Percentiles rank a stretch among this genome's conserved stretches.
phyloP scores from a whole-genome alignment of 2,113 vertebrate genomes.

The Antechinus flavipes region DNA sequence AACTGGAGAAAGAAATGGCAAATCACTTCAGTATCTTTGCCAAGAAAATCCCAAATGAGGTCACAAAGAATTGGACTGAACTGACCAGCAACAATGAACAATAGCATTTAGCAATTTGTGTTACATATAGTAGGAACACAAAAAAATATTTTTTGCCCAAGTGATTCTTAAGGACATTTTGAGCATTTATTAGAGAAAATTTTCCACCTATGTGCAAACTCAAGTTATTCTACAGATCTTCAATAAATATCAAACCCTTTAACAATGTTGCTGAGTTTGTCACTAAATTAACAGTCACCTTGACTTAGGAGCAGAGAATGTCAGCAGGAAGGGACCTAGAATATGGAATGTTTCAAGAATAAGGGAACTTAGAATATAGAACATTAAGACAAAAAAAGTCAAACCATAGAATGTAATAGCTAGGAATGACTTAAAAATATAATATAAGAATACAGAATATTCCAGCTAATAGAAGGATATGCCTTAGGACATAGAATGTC shows the following conservation, averaged over 20 bases:
- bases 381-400: neutral
- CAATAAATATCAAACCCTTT: neutral
- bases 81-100: neutral
- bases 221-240: neutral
- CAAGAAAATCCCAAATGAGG: neutral
- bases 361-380: neutral
- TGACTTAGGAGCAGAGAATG: neutral
- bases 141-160: neutral
- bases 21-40: neutral
- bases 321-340: neutral
- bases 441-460: neutral
- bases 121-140: neutral
- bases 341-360: neutral
- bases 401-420: neutral
- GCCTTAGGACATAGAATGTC: neutral
- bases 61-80: neutral
- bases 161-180: neutral
- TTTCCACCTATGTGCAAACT: neutral
- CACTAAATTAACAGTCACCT: neutral
- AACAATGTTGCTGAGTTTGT: neutral
- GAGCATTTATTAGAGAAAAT: neutral
- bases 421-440: neutral
- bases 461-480: neutral
- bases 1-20: neutral
- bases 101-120: neutral